Conservation (phyloP, 2,113 vertebrate genomes). For the Gymnorhina tibicen region DNA sequence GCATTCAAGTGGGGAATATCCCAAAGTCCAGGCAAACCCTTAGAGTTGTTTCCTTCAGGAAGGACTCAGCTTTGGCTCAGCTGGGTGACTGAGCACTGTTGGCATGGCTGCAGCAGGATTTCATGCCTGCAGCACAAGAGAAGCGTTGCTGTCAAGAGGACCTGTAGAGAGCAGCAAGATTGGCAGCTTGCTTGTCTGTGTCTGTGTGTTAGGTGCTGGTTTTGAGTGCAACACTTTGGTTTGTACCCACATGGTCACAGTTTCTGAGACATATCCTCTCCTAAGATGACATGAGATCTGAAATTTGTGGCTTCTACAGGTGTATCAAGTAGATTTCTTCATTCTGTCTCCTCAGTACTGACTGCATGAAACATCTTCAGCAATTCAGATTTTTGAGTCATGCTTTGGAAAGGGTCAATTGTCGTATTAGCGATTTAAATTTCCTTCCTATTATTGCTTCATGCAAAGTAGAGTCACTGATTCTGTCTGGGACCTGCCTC, state of each 20-base stretch:
- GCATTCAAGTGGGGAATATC: neutral
- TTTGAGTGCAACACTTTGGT: neutral
- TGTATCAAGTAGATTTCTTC: neutral
- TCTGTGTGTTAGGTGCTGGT: neutral
- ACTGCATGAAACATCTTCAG: neutral
- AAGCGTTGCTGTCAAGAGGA: neutral
- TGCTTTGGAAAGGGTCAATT: neutral
- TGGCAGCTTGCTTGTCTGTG: neutral
- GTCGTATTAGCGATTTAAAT: neutral
- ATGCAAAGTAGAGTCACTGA: neutral
- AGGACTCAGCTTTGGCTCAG: neutral
- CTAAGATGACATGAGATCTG: neutral
- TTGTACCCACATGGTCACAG: accelerated
- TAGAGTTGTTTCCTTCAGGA: neutral
- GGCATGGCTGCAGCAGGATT: neutral
- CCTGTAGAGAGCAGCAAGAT: neutral
- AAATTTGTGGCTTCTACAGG: neutral
- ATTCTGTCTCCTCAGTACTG: neutral
- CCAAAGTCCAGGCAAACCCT: neutral
- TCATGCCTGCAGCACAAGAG: neutral
- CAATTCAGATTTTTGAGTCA: neutral
- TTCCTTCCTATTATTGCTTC: neutral
- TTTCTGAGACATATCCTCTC: neutral
- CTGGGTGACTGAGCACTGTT: neutral
- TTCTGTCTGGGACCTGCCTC: neutral